phyloP scores from a whole-genome alignment of 2,113 vertebrate species.

The Python bivittatus region DNA sequence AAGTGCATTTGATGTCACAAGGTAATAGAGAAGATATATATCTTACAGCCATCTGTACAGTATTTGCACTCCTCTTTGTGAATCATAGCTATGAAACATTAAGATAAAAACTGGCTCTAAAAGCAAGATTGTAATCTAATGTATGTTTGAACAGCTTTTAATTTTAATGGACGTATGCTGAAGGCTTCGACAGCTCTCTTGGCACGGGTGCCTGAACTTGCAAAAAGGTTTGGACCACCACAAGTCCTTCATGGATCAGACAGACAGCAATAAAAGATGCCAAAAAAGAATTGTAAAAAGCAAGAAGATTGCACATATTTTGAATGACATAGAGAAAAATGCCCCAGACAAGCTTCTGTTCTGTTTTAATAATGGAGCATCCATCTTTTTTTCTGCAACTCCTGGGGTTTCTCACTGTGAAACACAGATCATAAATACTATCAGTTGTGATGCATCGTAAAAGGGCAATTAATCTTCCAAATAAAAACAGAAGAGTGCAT shows the following conservation, averaged over 20 bases:
- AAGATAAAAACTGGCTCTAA: constrained; percentile 23
- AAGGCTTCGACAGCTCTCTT: not conserved
- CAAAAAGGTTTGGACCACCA: not conserved
- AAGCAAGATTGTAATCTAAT: constrained; percentile 28
- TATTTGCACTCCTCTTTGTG: constrained; percentile 36
- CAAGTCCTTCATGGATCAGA: not conserved
- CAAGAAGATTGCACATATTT: not conserved
- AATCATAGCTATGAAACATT: constrained; percentile 2
- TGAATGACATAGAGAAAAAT: not conserved
- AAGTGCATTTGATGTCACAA: not conserved
- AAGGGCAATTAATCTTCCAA: constrained; percentile 9
- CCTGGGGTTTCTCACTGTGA: not conserved
- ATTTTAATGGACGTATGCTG: not conserved
- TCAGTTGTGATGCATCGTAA: not conserved
- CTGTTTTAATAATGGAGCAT: constrained; percentile 2
- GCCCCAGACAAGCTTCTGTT: not conserved
- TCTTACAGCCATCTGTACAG: constrained; percentile 34
- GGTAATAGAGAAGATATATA: constrained; percentile 49
- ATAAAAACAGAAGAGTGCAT: not conserved
- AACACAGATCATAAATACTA: not conserved
- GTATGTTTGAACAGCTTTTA: constrained; percentile 20
- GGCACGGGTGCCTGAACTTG: not conserved
- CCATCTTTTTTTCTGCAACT: constrained; percentile 3
- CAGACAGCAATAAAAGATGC: not conserved
- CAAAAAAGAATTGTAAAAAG: not conserved